These are phyloP conservation scores for Argynnis bischoffii DNA, from an alignment of 2,888 invertebrate species.

Conservation along the genomic window DNA sequence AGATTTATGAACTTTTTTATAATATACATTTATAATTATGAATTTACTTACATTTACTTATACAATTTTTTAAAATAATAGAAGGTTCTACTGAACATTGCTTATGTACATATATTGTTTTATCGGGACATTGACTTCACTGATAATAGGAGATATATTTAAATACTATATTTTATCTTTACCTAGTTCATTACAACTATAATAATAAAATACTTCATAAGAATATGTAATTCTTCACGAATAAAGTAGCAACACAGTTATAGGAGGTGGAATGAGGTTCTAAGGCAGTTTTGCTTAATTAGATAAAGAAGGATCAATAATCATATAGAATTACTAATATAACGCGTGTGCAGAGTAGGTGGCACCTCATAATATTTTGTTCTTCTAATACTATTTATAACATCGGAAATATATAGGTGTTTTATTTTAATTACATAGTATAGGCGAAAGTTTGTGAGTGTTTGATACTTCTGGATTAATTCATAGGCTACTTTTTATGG, in stretches of 20 bases:
- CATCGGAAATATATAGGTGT: not conserved
- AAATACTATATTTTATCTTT: slow-evolving; percentile 17
- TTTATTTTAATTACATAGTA: not conserved
- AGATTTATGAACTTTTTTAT: not conserved
- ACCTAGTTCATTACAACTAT: slow-evolving; percentile 12
- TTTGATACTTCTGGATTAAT: too few species aligned
- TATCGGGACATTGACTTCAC: slow-evolving; percentile 28
- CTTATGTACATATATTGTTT: not conserved
- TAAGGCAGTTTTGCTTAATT: slow-evolving; percentile 30
- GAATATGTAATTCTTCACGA: slow-evolving; percentile 2
- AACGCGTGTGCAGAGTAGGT: not conserved
- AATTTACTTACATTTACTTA: too few species aligned
- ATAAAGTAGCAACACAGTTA: slow-evolving; percentile 17
- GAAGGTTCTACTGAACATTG: not conserved
- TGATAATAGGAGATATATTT: slow-evolving; percentile 17
- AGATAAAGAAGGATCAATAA: slow-evolving; percentile 36
- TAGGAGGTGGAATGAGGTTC: slow-evolving; percentile 7
- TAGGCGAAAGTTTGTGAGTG: too few species aligned
- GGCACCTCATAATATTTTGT: not conserved
- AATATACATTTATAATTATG: not conserved
- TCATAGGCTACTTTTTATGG: too few species aligned
- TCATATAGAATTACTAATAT: slow-evolving; percentile 18
- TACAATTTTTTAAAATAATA: not conserved
- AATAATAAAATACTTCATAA: slow-evolving; percentile 5
- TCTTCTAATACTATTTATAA: not conserved